Evolutionary conservation across 2,113 vertebrate genomes (phyloP), one percentile per base, ranked within the genome.

Genomic region (Xiphophorus maculatus): DNA sequence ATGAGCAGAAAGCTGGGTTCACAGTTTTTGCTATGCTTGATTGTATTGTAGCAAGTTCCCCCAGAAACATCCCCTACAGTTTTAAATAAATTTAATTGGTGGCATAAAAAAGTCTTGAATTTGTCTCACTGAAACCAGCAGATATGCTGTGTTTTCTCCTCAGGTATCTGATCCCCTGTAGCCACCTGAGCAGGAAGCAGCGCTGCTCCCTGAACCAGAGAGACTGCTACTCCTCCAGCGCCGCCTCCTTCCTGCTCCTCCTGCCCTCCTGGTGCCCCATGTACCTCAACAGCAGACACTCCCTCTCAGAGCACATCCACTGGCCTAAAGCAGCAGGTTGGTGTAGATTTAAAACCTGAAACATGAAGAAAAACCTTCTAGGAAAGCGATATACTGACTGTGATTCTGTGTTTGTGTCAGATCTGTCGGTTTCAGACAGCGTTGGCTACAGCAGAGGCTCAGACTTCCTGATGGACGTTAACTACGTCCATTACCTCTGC

Each of bases 81-180:
- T 35, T 35, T 10, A 35, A 35, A 28, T 28, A 28, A 28, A 28
- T 28, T 28, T 28, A 28, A 28, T 28, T 28, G 28, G 9, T 35
- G 9, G 1, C 1, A 0, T 35, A 10, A 35, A 35, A 35, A 35
- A 9, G 33, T 35, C 35, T 35, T 35, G 10, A 10, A 37, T 3
- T 37, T 37, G 35, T 11, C 35, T 37, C 10, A 11, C 35, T 37
- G 35, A 37, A 37, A 37, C 35, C 35, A 37, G 35, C 32, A 37
- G 10, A 11, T 3, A 2, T 35, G 35, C 35, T 35, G 35, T 10
- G 2, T 37, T 37, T 37, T 82, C 10, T 88, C 40, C 87, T 40
- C 90, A 99, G 98, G 92, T 99, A 97, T 74, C 92, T 99, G 86
- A 92, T 98, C 82, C 96, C 97, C 0, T 98, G 97, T 85, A 94